phyloP scores from a whole-genome alignment of 2,113 vertebrate genomes.

The Gracilinanus agilis region DNA sequence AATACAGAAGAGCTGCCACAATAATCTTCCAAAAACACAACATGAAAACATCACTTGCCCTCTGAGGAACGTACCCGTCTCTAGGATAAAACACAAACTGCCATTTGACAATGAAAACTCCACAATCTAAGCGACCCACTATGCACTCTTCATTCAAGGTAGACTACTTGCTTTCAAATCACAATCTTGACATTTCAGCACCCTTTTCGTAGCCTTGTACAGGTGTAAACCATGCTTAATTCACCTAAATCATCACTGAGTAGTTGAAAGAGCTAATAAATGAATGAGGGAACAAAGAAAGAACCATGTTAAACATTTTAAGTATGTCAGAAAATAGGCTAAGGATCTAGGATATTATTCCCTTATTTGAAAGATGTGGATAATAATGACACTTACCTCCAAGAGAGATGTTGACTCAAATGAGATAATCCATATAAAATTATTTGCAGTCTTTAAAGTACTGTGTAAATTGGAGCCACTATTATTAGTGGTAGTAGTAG shows the following conservation, averaged over 20 bases:
- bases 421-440: not conserved
- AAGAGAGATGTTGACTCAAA: not conserved
- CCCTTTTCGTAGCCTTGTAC: not conserved
- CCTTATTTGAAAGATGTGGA: not conserved
- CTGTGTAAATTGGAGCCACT: not conserved
- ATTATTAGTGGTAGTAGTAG: not conserved
- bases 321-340: not conserved
- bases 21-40: not conserved
- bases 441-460: not conserved
- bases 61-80: not conserved
- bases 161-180: not conserved
- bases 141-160: not conserved
- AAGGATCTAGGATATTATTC: not conserved
- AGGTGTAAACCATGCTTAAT: not conserved
- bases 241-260: not conserved
- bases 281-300: not conserved
- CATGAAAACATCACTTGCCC: not conserved
- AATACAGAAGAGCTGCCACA: not conserved
- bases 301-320: too few species aligned
- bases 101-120: not conserved
- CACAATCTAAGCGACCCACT: not conserved
- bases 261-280: not conserved
- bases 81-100: not conserved
- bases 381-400: not conserved
- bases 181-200: not conserved